These are phyloP conservation scores for Trimorus sp. DNA, from an alignment of 2,888 invertebrate species.

Conservation along the genomic window DNA sequence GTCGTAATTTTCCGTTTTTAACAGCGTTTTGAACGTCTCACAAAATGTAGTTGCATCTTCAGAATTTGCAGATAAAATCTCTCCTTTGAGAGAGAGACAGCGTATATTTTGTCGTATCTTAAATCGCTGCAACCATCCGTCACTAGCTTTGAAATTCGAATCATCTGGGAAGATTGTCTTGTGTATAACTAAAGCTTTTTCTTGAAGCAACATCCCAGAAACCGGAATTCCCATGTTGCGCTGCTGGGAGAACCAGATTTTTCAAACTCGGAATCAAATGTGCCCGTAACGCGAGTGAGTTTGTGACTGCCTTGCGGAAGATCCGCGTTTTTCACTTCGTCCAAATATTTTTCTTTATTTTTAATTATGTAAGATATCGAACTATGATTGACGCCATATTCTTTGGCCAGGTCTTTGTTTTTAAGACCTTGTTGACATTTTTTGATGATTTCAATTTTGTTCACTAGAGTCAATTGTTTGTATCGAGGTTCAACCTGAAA, in stretches of 20 bases:
- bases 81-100: constrained; percentile 44
- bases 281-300: not conserved
- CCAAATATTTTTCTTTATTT: constrained; percentile 10
- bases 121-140: constrained; percentile 58
- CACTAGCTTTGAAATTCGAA: constrained; percentile 24
- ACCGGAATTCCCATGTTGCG: constrained; percentile 5
- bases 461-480: not conserved
- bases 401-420: constrained; percentile 7
- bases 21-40: constrained; percentile 28
- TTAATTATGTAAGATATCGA: constrained; percentile 2
- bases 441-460: constrained; percentile 8
- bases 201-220: not conserved
- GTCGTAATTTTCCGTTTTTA: constrained; percentile 20
- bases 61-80: constrained; percentile 54
- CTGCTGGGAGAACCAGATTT: constrained; percentile 13
- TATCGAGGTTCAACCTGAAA: constrained; percentile 1
- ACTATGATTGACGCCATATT: constrained; percentile 12
- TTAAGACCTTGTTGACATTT: constrained; percentile 3
- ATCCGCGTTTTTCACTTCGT: not conserved
- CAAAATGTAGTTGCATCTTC: constrained; percentile 45
- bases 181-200: not conserved
- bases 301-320: not conserved
- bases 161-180: not conserved
- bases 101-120: constrained; percentile 49
- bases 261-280: constrained; percentile 10